phyloP scores from a whole-genome alignment of 2,797 vertebrate species.

The Enteromius afrohamiltoni region DNA sequence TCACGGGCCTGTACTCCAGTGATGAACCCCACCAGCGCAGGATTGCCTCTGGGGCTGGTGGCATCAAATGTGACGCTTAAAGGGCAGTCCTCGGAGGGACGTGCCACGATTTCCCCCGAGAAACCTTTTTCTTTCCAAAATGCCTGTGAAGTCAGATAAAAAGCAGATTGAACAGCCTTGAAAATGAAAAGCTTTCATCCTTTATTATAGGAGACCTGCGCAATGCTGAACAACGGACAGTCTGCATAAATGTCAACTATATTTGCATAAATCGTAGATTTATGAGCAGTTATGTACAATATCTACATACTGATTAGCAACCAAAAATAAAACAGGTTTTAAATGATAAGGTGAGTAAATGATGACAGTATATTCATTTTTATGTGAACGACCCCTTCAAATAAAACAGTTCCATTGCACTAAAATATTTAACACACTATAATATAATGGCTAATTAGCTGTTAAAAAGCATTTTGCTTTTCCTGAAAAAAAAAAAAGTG shows the following conservation, averaged over 20 bases:
- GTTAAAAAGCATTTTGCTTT: neutral
- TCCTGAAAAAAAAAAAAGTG: neutral
- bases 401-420: too few species aligned
- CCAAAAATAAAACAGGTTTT: neutral
- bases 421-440: neutral
- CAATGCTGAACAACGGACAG: neutral
- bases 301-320: neutral
- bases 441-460: neutral
- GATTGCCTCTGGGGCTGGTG: slow-evolving; percentile 71
- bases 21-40: slow-evolving; percentile 78
- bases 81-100: slow-evolving; percentile 66
- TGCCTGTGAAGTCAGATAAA: slow-evolving; percentile 63
- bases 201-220: neutral
- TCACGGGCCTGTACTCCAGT: slow-evolving; percentile 66
- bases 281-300: neutral
- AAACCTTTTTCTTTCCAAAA: slow-evolving; percentile 78
- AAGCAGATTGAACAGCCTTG: neutral
- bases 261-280: slow-evolving; percentile 2
- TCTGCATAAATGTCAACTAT: neutral
- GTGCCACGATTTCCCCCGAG: slow-evolving; percentile 75
- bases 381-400: neutral
- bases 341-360: neutral
- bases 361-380: neutral
- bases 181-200: neutral
- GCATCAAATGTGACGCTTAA: slow-evolving; percentile 77